Base-by-base conservation (phyloP, 2,888 invertebrate species). In the Xiphydria camelus region DNA sequence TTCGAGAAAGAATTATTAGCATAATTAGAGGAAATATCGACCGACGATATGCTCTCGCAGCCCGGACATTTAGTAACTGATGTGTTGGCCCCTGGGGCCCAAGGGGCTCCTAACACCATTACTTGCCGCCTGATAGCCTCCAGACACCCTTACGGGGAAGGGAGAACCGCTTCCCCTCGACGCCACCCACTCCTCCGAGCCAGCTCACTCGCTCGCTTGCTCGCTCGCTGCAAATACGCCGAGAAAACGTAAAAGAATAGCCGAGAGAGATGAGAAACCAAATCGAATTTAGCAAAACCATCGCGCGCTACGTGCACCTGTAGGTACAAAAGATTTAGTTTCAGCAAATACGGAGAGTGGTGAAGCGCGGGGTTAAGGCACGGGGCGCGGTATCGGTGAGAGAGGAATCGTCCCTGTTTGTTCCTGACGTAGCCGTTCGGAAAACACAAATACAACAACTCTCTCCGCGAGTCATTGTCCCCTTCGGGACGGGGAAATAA, bases 211-310 rank as follows among this genome's bases (percentile, higher is more conserved):
- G 20, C 44, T 21, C 20, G 4, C 23, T n/a, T 21, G 14, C 29
- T 42, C 21, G 5, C 18, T 29, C 17, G n/a, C 23, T 14, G 22
- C 12, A 9, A 21, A 21, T 14, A 26, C 50, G 41, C 45, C 39
- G 34, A 41, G 38, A 41, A 48, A 45, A 36, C 34, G 35, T 40
- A 38, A 49, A 53, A 53, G 49, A 54, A 59, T 45, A 47, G 51
- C 34, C 39, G 25, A 44, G 49, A 41, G 57, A 58, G 48, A 53
- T 53, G 56, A 56, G 51, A 59, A 54, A 56, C 35, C 40, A 65
- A 68, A 68, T 68, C 63, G 66, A 68, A 66, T 68, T 63, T 63
- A 55, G 53, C 59, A 56, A 63, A 61, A 64, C 62, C 60, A 59
- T 56, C 56, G 53, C 49, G 40, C 33, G 40, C 40, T 47, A 49